Evolutionary conservation across 2,888 invertebrate genomes (phyloP), one percentile per base, ranked within the genome.

Genomic region (Periphyllus acericola): DNA sequence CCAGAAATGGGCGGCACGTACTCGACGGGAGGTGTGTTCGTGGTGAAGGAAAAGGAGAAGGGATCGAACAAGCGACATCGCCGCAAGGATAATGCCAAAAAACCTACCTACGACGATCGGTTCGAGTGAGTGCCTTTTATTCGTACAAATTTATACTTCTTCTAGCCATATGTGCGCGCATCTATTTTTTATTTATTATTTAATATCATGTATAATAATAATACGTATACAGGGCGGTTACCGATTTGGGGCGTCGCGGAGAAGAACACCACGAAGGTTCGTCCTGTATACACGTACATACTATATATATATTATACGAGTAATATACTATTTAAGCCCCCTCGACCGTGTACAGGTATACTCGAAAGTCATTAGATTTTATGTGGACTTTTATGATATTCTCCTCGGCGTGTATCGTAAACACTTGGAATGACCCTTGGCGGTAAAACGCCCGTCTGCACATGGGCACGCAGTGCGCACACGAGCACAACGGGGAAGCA

Each of bases 1-100:
- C 17, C n/a, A 85, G 90, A 88, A 90, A 90, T 92, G 92, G 90
- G 92, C 91, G 92, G 92, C 91, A 90, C 92, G 91, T 90, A 92
- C 91, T 90, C 92, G 91, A 90, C 90, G 88, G 90, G 90, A 89
- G 90, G 90, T 90, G 90, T 91, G 91, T 91, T 91, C 90, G 91
- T 92, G 90, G 91, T 91, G 8, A 89, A 89, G 83, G 89, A 89
- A n/a, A 89, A 89, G 71, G 84, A 79, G 60, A 83, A 83, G n/a
- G 83, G 79, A 83, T 52, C 60, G 36, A 60, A 4, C 19, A 72
- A 55, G n/a, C 76, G 72, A 32, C 52, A 46, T 11, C 32, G 83
- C 0, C 71, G 60, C 17, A 84, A 79, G 11, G 72, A 75, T 25
- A 36, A 46, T 40, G 19, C 21, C 29, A 76, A 71, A 72, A 79